phyloP scores from a whole-genome alignment of 2,888 invertebrate genomes.

The Drosophila parthenogenetica region DNA sequence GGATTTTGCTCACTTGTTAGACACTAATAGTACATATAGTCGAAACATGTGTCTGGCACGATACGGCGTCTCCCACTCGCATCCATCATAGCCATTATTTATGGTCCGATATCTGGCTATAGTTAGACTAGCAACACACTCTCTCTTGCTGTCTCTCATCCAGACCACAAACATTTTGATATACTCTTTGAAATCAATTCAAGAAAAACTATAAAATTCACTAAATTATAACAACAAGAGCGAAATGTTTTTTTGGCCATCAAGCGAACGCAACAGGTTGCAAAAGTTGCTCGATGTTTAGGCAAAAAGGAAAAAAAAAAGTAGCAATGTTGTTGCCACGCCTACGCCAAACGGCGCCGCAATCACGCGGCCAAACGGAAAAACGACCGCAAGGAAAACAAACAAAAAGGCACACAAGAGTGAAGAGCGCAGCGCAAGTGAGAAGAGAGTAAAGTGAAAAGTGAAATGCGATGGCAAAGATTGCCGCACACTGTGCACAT shows the following conservation, averaged over 20 bases:
- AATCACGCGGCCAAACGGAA: conserved; percentile 55
- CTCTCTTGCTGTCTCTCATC: conserved; percentile 20
- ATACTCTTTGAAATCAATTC: conserved; percentile 51
- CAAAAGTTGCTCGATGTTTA: conserved; percentile 51
- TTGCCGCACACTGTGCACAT: conserved; percentile 47
- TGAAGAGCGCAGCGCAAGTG: neutral
- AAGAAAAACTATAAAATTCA: conserved; percentile 20
- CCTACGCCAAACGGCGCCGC: conserved; percentile 27
- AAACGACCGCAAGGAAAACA: conserved; percentile 41
- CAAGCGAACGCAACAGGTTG: conserved; percentile 69
- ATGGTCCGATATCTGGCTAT: conserved; percentile 30
- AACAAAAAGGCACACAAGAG: conserved; percentile 31
- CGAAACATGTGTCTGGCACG: conserved; percentile 31
- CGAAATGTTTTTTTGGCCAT: conserved; percentile 32
- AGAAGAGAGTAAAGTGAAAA: neutral
- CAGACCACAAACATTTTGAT: conserved; percentile 68
- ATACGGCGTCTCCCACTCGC: conserved; percentile 50
- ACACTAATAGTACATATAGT: conserved; percentile 45
- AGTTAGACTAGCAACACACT: conserved; percentile 6
- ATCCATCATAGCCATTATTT: conserved; percentile 51
- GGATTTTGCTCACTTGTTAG: conserved; percentile 34
- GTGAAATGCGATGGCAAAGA: conserved; percentile 11
- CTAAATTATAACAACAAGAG: conserved; percentile 10
- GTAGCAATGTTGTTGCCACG: neutral
- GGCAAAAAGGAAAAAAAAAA: conserved; percentile 26